Conservation (phyloP, 1,140 invertebrate species). For the Sesamia nonagrioides region DNA sequence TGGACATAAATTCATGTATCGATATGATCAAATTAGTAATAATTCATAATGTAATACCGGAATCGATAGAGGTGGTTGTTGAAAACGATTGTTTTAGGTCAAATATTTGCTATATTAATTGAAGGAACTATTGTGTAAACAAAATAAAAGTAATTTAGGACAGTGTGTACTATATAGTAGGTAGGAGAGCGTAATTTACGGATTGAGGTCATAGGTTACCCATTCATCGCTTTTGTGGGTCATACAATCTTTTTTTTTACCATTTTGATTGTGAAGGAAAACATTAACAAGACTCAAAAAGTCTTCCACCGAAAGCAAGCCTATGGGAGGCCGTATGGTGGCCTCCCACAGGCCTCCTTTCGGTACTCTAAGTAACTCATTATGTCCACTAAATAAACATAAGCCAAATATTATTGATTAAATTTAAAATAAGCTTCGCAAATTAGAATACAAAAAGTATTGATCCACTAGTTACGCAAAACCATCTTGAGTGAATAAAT, state of each 20-base stretch:
- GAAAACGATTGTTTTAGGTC: neutral
- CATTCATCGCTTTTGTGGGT: too few relatives aligned
- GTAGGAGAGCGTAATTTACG: too few relatives aligned
- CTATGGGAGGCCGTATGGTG: neutral
- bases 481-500: conserved; percentile 28
- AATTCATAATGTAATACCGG: neutral
- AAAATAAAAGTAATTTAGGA: neutral
- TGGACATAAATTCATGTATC: neutral
- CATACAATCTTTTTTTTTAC: too few relatives aligned
- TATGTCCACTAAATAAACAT: too few relatives aligned
- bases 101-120: neutral
- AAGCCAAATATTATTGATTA: conserved; percentile 16
- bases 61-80: neutral
- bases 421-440: neutral
- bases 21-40: neutral
- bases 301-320: neutral
- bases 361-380: too few relatives aligned
- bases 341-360: too few relatives aligned
- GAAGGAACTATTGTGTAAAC: neutral
- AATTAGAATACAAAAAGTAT: neutral
- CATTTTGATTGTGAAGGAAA: too few relatives aligned
- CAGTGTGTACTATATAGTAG: too few relatives aligned
- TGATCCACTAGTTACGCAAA: conserved; percentile 29
- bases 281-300: too few relatives aligned
- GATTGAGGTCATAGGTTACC: too few relatives aligned